Base-by-base conservation (phyloP, 2,797 vertebrate species). In the Argya squamiceps region DNA sequence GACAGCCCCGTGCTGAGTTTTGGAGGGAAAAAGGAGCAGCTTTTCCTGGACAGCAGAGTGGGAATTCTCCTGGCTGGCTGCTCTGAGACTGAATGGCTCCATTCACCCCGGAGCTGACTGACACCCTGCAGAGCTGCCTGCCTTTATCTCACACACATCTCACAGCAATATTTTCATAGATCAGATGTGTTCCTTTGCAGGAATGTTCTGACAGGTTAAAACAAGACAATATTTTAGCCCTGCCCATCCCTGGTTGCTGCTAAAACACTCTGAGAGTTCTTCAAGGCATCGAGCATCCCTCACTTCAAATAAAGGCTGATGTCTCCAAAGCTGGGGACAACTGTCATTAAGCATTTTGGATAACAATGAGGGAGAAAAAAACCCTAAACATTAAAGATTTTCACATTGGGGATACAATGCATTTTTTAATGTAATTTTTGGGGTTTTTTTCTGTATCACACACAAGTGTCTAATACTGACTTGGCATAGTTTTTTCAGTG, bases 191-290 rank as follows among this genome's bases (percentile, higher is more conserved):
- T 84, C 52, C 56, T 87, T 56, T 77, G 47, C 56, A 36, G 0
- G 22, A 74, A 34, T 18, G 14, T 64, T 95, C 53, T 74, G 75
- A 87, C 90, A 93, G 88, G 26, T 29, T 92, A 41, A 94, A 86
- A 39, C 67, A 84, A 78, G 77, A 41, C 65, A 87, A 75, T 91
- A 85, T 46, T 95, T 92, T 91, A 89, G 71, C 81, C 62, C 77
- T 95, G 59, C 63, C 56, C 18, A 6, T 69, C n/a, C 19, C 52
- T 91, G 49, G 1, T 14, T 23, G 36, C 12, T 74, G 56, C 46
- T 88, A 8, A 67, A 79, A 49, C 21, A 11, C 34, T 53, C 64
- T 47, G 44, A 65, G 16, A 87, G 29, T 37, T 46, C 34, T 70
- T 70, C 39, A 69, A 50, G 62, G 69, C 36, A 27, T 36, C n/a